These are phyloP conservation scores for Atractosteus spatula DNA, from an alignment of 2,113 vertebrate genomes.

Conservation along the genomic window DNA sequence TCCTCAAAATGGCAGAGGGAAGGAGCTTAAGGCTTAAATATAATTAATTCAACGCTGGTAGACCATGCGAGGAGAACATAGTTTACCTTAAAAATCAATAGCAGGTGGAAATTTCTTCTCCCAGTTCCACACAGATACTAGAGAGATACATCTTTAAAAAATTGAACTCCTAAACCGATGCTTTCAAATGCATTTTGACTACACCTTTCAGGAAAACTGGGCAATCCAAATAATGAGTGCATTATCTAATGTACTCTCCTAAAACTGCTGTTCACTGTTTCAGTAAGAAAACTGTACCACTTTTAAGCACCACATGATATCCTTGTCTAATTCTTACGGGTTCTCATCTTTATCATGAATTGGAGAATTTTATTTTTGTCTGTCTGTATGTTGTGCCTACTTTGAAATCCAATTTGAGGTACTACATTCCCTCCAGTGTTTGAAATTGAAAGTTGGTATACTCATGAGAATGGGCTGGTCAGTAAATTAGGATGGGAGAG, in stretches of 20 bases:
- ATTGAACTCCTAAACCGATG: neutral
- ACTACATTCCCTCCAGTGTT: no score
- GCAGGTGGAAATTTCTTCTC: neutral
- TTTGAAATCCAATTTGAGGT: no score
- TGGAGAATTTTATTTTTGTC: neutral
- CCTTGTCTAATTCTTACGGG: constrained; percentile 29
- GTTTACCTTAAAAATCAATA: neutral
- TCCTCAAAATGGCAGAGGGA: neutral
- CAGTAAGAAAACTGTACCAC: no score
- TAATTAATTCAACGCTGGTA: neutral
- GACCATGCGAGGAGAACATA: neutral
- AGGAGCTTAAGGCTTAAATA: neutral
- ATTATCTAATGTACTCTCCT: constrained; percentile 27
- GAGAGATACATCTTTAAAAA: neutral
- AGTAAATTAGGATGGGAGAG: no score
- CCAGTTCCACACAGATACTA: neutral
- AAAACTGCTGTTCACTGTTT: constrained; percentile 19
- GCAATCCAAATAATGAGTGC: constrained; percentile 33
- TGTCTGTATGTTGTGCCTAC: neutral
- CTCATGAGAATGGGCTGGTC: no score
- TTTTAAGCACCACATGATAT: constrained; percentile 32
- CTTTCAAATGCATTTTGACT: neutral
- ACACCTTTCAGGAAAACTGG: constrained; percentile 2
- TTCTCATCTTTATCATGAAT: constrained; percentile 21
- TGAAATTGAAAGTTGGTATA: no score